Conservation (phyloP, 2,888 invertebrate species). For the Chalcosyrphus nemorum region DNA sequence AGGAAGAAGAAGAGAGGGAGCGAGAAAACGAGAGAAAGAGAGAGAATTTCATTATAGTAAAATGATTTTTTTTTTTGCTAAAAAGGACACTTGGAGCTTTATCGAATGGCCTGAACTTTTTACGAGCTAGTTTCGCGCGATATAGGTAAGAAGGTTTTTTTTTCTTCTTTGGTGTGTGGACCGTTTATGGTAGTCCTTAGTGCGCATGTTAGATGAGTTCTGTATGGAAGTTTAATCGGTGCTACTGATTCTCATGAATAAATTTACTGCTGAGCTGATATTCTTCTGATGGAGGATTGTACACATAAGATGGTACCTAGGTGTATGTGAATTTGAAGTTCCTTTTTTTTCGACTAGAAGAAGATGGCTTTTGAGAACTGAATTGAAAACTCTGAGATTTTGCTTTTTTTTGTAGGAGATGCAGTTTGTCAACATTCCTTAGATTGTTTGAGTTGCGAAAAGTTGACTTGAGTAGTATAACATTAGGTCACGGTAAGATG, state of each 20-base stretch:
- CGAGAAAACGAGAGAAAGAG: neutral
- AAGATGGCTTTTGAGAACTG: neutral
- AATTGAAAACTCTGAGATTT: slow-evolving; percentile 4
- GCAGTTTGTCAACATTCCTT: slow-evolving; percentile 29
- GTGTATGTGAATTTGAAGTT: neutral
- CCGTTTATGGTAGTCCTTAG: slow-evolving; percentile 34
- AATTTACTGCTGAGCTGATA: slow-evolving; percentile 24
- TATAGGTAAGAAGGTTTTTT: slow-evolving; percentile 9
- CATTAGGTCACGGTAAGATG: slow-evolving; percentile 19
- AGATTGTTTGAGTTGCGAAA: slow-evolving; percentile 31
- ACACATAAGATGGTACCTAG: slow-evolving; percentile 37
- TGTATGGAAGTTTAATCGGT: slow-evolving; percentile 29
- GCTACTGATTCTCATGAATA: slow-evolving; percentile 55
- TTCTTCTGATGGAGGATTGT: slow-evolving; percentile 1
- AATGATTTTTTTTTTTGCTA: neutral
- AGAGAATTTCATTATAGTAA: slow-evolving; percentile 54
- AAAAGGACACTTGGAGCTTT: slow-evolving; percentile 31
- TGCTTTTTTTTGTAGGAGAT: neutral
- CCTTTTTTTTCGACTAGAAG: neutral
- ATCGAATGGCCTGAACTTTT: slow-evolving; percentile 40
- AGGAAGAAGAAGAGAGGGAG: no score
- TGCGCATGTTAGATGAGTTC: slow-evolving; percentile 61
- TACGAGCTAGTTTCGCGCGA: slow-evolving; percentile 6
- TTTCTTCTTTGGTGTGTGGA: no score
- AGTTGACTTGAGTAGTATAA: slow-evolving; percentile 7